These are phyloP conservation scores for Autographa gamma DNA, from an alignment of 2,888 invertebrate genomes.

Conservation along the genomic window DNA sequence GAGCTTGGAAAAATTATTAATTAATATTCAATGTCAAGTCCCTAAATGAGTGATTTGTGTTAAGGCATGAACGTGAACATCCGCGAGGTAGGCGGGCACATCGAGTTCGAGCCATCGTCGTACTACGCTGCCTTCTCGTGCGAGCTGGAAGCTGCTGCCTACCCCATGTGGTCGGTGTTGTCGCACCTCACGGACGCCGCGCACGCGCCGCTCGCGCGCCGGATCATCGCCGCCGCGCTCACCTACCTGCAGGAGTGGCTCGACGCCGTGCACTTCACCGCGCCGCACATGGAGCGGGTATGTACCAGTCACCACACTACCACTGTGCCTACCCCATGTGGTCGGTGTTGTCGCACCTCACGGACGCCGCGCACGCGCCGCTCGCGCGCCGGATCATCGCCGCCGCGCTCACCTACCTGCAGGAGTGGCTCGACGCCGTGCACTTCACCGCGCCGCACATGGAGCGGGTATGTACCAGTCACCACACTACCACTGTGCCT, in stretches of 20 bases:
- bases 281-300: conserved; percentile 88
- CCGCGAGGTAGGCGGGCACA: conserved; percentile 96
- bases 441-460: conserved; percentile 90
- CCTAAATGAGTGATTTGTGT: not conserved
- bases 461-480: conserved; percentile 83
- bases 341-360: conserved; percentile 97
- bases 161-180: conserved; percentile 99
- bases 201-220: conserved; percentile 92
- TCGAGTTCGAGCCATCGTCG: conserved; percentile 98
- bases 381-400: conserved; percentile 93
- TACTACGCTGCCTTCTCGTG: conserved; percentile 99
- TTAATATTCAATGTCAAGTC: too few species aligned
- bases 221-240: conserved; percentile 93
- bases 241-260: conserved; percentile 96
- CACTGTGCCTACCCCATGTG: conserved; percentile 97
- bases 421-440: conserved; percentile 96
- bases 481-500: conserved; percentile 85
- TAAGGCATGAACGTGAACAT: conserved; percentile 98
- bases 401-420: conserved; percentile 93
- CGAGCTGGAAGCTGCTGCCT: conserved; percentile 98
- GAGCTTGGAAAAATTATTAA: too few species aligned
- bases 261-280: conserved; percentile 93
- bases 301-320: conserved; percentile 59
- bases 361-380: conserved; percentile 92
- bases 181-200: conserved; percentile 94